These are phyloP conservation scores for Stegophylla sp. DNA, from an alignment of 2,888 invertebrate genomes.

Conservation along the genomic window DNA sequence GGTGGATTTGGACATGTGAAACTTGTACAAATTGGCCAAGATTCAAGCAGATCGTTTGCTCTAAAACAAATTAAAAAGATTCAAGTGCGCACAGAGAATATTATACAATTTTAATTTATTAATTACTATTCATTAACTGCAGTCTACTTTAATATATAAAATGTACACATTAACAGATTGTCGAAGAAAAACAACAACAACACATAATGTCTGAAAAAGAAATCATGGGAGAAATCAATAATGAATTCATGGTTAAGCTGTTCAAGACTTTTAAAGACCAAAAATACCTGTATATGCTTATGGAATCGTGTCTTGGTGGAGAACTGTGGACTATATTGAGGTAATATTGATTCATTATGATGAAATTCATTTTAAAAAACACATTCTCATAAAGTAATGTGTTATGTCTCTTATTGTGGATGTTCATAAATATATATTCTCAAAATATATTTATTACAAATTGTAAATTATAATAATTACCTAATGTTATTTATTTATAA, in stretches of 20 bases:
- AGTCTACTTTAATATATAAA: background rate
- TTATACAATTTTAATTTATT: background rate
- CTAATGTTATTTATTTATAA: too few species aligned
- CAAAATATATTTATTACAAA: too few species aligned
- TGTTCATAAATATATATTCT: too few species aligned
- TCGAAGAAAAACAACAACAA: conserved; percentile 97
- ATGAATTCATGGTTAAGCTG: conserved; percentile 95
- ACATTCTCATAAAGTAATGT: too few species aligned
- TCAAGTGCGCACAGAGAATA: conserved; percentile 67
- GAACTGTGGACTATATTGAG: conserved; percentile 97
- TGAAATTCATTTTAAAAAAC: too few species aligned
- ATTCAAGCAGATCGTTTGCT: conserved; percentile 81
- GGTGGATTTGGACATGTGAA: conserved; percentile 99
- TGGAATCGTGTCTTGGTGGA: conserved; percentile 98
- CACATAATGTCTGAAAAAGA: conserved; percentile 99
- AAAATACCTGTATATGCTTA: conserved; percentile 97
- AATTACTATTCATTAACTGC: background rate
- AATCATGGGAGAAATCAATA: conserved; percentile 95
- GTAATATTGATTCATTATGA: conserved; percentile 61
- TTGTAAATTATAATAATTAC: too few species aligned
- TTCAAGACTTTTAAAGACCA: conserved; percentile 96
- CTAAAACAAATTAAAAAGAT: conserved; percentile 98
- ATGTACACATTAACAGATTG: conserved; percentile 71
- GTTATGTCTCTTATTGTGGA: too few species aligned
- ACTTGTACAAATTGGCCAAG: conserved; percentile 86